Percentiles rank a stretch among this genome's conserved stretches.
Conservation (phyloP, 2,888 invertebrate species). For the Protonemura montana region DNA sequence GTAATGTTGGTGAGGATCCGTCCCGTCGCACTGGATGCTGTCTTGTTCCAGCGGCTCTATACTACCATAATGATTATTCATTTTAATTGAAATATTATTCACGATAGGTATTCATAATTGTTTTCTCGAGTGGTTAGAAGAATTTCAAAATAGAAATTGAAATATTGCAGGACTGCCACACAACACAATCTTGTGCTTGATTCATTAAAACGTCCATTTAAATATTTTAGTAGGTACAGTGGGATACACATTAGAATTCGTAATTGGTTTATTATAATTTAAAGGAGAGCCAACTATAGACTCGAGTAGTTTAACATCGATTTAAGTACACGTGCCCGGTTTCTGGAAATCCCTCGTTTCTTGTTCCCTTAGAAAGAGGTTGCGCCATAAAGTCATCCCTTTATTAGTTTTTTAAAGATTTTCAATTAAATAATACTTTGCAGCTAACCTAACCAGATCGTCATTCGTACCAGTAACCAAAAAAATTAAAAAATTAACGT, state of each 20-base stretch:
- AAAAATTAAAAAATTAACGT: too few species aligned
- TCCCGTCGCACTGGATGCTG: background rate
- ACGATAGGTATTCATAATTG: background rate
- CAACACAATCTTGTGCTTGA: background rate
- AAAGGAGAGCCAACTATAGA: background rate
- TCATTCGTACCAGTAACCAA: too few species aligned
- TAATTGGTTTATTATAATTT: background rate
- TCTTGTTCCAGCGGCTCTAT: background rate
- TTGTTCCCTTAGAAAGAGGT: too few species aligned
- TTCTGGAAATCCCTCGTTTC: background rate
- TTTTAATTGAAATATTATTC: constrained; percentile 3
- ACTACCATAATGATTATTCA: background rate
- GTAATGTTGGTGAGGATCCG: background rate
- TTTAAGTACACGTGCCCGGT: background rate
- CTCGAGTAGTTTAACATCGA: background rate
- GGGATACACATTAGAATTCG: background rate
- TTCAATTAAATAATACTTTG: too few species aligned
- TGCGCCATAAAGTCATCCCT: too few species aligned
- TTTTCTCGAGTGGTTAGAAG: background rate
- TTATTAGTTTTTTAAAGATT: too few species aligned
- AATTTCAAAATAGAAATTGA: background rate
- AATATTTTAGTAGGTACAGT: background rate
- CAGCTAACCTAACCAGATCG: too few species aligned
- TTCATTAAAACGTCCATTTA: background rate
- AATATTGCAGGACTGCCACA: background rate